These are phyloP conservation scores for Poeciliopsis occidentalis DNA, from an alignment of 2,113 vertebrate species.

Conservation along the genomic window DNA sequence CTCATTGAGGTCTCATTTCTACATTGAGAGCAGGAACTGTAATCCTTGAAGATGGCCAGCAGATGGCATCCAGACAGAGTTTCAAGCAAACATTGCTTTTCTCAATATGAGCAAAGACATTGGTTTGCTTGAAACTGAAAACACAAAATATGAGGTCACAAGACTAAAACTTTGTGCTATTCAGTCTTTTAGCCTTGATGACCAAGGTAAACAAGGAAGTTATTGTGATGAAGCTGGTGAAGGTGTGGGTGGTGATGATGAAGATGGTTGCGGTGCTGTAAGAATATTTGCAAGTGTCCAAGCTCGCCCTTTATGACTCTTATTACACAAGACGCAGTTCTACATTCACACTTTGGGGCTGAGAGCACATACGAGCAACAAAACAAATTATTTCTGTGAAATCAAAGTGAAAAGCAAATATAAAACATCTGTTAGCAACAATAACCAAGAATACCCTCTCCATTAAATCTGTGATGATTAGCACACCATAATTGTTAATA, in stretches of 20 bases:
- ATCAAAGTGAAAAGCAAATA: background rate
- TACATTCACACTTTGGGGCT: background rate
- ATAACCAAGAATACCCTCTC: background rate
- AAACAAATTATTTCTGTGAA: background rate
- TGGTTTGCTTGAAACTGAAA: background rate
- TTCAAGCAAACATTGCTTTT: slow-evolving; percentile 34
- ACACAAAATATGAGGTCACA: background rate
- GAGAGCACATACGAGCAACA: no score
- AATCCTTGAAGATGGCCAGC: slow-evolving; percentile 50
- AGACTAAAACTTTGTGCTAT: no score
- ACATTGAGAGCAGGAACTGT: slow-evolving; percentile 21
- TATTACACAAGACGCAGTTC: background rate
- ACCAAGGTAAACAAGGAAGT: slow-evolving; percentile 15
- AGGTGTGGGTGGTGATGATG: background rate
- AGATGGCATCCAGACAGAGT: slow-evolving; percentile 58
- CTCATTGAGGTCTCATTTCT: slow-evolving; percentile 8
- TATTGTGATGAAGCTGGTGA: slow-evolving; percentile 25
- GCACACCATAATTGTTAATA: background rate
- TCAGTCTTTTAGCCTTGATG: background rate
- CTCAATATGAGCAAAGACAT: background rate
- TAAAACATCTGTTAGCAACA: background rate
- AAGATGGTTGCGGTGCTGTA: background rate
- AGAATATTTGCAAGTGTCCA: background rate
- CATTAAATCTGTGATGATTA: background rate
- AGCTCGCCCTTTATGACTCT: slow-evolving; percentile 1